Evolutionary conservation across 2,888 invertebrate species (phyloP), one percentile per base, ranked within the genome.

Genomic region (Dasypolia templi): DNA sequence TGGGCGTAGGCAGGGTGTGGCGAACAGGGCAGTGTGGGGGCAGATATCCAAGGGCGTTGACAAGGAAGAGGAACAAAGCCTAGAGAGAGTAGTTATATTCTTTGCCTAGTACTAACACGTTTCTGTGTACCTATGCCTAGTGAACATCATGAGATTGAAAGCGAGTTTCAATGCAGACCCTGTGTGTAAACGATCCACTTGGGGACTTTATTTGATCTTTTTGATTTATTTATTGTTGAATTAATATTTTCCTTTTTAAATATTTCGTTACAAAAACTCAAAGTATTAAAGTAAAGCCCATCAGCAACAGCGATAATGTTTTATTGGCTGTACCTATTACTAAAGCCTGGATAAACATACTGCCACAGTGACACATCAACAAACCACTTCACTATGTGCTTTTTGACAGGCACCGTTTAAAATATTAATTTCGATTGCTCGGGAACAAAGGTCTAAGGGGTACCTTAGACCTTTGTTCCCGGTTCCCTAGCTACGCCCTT

Each of bases 1-100:
- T 71, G 79, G 79, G 83, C 81, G 83, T 79, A 75, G 75, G 79
- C 68, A 72, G 79, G 83, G 81, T 79, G 79, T 72, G 65, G 75
- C 62, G 75, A 58, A 55, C 55, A 59, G 69, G 77, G 77, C 32
- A 77, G 46, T 70, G 70, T 76, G 83, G 81, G 75, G 64, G 61
- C 65, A 79, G 55, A 51, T 56, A 68, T 56, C 46, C 68, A 79
- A 79, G 83, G 81, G 79, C 83, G 79, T 79, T 75, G 81, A 55
- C 61, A 66, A 65, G 68, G 51, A 68, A 74, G 39, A 62, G 49
- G 49, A 69, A 78, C 69, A 77, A 76, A 81, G 66, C 66, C 55
- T 64, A 76, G 71, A n/a, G n/a, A n/a, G n/a, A n/a, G n/a, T n/a
- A n/a, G n/a, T n/a, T n/a, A n/a, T n/a, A n/a, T n/a, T n/a, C n/a